Conservation (phyloP, 2,113 vertebrate species). For the Pimephales promelas region DNA sequence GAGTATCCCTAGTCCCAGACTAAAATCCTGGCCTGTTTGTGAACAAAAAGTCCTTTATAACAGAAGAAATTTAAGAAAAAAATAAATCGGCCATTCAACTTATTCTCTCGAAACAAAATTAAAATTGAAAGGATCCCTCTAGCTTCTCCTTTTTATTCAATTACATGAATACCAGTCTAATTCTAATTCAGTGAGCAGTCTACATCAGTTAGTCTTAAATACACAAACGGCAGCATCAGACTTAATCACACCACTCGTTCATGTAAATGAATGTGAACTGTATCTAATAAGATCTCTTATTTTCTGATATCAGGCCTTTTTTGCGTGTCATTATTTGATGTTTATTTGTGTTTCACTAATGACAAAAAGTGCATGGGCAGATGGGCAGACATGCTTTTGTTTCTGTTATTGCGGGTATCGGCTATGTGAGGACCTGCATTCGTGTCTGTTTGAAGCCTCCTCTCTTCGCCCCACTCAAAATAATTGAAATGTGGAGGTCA, state of each 20-base stretch:
- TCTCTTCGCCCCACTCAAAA: neutral
- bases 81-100: neutral
- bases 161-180: constrained; percentile 25
- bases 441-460: constrained; percentile 15
- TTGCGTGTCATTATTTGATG: neutral
- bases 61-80: neutral
- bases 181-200: constrained; percentile 27
- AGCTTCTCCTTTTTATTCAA: constrained; percentile 4
- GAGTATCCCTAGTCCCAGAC: too few relatives aligned
- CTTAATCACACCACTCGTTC: constrained; percentile 11
- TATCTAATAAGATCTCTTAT: constrained; percentile 26
- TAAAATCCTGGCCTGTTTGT: too few relatives aligned
- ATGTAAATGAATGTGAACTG: constrained; percentile 6
- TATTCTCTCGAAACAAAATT: neutral
- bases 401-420: neutral
- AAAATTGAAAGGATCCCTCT: neutral
- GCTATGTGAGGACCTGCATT: neutral
- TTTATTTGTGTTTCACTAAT: neutral
- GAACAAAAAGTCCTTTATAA: neutral
- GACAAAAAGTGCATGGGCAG: neutral
- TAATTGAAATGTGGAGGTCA: constrained; percentile 37
- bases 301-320: neutral
- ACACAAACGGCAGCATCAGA: constrained; percentile 6
- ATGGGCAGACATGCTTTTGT: constrained; percentile 26
- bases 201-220: constrained; percentile 8